These are phyloP conservation scores for Caenorhabditis sp. DNA, from an alignment of 2,888 invertebrate species.

Conservation along the genomic window DNA sequence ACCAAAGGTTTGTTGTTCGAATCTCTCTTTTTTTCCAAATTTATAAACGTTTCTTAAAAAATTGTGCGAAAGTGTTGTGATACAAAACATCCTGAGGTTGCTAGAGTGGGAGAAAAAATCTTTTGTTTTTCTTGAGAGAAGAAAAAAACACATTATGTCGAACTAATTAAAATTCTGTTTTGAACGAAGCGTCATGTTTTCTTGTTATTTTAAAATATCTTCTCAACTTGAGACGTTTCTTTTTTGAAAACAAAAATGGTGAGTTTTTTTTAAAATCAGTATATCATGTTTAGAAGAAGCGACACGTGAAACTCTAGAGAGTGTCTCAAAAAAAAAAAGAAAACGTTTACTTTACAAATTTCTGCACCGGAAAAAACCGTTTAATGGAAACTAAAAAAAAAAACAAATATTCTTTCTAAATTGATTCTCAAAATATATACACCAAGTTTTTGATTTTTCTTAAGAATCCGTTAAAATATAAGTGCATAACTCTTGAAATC, in stretches of 20 bases:
- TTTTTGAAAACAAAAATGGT: background rate
- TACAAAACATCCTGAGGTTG: background rate
- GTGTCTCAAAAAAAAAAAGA: too few relatives aligned
- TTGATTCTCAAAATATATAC: too few relatives aligned
- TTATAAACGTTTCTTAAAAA: background rate
- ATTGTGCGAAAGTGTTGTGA: background rate
- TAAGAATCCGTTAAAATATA: too few relatives aligned
- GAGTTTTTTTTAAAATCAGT: background rate
- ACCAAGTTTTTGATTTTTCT: too few relatives aligned
- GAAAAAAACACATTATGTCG: background rate
- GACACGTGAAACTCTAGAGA: too few relatives aligned
- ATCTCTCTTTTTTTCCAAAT: too few relatives aligned
- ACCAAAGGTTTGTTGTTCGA: constrained; percentile 36
- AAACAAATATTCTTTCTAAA: too few relatives aligned
- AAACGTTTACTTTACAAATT: too few relatives aligned
- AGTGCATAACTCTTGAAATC: too few relatives aligned
- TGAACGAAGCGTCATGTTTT: background rate
- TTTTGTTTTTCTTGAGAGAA: background rate
- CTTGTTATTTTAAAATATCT: background rate
- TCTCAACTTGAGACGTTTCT: background rate
- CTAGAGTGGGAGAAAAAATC: background rate
- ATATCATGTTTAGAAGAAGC: too few relatives aligned
- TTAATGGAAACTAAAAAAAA: too few relatives aligned
- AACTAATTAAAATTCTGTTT: background rate
- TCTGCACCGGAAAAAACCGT: too few relatives aligned